Evolutionary conservation across 2,888 invertebrate species (phyloP).

Genomic region (Caenorhabditis wallacei): DNA sequence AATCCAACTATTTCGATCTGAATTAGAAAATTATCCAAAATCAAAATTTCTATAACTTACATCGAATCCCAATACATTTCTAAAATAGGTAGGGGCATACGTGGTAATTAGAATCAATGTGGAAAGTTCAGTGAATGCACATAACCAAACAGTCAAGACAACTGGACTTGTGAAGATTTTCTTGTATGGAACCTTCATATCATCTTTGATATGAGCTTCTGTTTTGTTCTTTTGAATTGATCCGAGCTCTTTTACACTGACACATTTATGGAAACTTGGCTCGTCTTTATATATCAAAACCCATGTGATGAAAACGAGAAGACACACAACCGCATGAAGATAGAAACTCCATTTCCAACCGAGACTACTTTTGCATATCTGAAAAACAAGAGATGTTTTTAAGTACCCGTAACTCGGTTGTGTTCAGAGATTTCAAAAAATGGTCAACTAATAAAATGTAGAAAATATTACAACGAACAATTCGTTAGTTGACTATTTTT

Average conservation of each 20-base stretch:
- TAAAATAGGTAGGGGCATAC: constrained; percentile 76
- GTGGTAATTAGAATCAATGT: constrained; percentile 70
- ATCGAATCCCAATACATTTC: constrained; percentile 59
- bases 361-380: constrained; percentile 68
- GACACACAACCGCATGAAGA: constrained; percentile 62
- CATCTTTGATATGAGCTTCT: constrained; percentile 69
- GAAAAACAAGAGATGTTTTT: constrained; percentile 26
- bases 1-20: constrained; percentile 62
- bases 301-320: constrained; percentile 63
- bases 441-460: no score
- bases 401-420: no score
- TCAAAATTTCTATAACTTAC: not conserved
- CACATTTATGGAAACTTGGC: constrained; percentile 58
- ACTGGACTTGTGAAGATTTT: constrained; percentile 70
- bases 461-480: no score
- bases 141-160: constrained; percentile 73
- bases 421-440: no score
- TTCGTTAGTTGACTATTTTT: no score
- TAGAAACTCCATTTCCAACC: constrained; percentile 80
- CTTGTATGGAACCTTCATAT: constrained; percentile 73
- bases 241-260: constrained; percentile 64
- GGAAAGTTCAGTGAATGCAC: constrained; percentile 75
- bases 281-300: constrained; percentile 64
- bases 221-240: constrained; percentile 75
- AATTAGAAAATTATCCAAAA: not conserved